These are phyloP conservation scores for Umimayanthus chanpuru DNA, from an alignment of 92 coral and sea anemone species.

Conservation along the genomic window DNA sequence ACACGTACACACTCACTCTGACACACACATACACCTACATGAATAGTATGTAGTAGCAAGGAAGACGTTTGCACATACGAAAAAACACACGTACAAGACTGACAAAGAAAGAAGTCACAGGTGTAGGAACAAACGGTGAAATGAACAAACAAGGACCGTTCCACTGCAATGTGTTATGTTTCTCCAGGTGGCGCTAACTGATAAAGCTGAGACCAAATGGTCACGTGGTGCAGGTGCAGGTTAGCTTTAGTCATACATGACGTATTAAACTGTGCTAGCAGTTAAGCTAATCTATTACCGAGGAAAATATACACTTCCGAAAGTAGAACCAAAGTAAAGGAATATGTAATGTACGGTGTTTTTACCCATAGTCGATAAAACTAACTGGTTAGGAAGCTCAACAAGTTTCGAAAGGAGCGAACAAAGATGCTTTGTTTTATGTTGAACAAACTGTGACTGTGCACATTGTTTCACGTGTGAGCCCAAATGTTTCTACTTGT, in stretches of 20 bases:
- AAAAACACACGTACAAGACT: not conserved
- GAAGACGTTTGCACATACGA: not conserved
- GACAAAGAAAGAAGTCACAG: not conserved
- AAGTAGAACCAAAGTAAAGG: not conserved
- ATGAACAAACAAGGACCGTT: not conserved
- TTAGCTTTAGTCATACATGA: slow-evolving; percentile 15
- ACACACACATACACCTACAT: not conserved
- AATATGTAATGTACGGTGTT: no score
- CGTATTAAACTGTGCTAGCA: slow-evolving; percentile 9
- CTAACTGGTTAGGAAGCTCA: not conserved
- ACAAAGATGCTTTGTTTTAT: no score
- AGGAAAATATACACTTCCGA: not conserved
- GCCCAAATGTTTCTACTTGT: no score
- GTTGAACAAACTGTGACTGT: no score
- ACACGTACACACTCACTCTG: not conserved
- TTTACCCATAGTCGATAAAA: no score
- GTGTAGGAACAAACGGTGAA: not conserved
- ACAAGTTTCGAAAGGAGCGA: no score
- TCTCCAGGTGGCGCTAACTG: slow-evolving; percentile 36
- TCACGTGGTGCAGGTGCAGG: slow-evolving; percentile 34
- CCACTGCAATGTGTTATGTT: slow-evolving; percentile 47
- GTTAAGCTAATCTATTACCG: not conserved
- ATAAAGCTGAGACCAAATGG: not conserved
- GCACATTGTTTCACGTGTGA: no score
- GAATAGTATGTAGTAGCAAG: not conserved